A percentile compares a stretch with the other conserved stretches of the same genome.
phyloP scores from a whole-genome alignment of 2,113 vertebrate species.

The Microcebus jonahi region DNA sequence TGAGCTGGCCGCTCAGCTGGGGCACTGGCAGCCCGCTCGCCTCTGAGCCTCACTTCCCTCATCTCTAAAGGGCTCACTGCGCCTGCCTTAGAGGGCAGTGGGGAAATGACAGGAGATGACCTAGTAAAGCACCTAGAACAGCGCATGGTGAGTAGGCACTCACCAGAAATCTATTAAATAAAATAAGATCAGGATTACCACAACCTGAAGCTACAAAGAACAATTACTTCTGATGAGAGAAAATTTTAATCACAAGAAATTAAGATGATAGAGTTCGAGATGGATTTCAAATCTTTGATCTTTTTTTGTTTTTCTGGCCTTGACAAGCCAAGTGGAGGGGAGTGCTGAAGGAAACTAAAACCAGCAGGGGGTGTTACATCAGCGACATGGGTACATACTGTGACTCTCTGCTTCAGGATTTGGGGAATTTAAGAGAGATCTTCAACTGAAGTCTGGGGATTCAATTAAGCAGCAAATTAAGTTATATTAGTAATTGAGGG shows the following conservation, averaged over 20 bases:
- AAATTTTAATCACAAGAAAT: background rate
- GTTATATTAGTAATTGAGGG: background rate
- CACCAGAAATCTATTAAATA: background rate
- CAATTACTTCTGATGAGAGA: background rate
- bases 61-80: background rate
- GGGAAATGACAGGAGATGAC: background rate
- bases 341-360: background rate
- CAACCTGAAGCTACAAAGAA: background rate
- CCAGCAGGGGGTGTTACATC: background rate
- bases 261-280: background rate
- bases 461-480: background rate
- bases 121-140: background rate
- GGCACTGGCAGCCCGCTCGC: rapidly evolving
- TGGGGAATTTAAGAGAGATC: background rate
- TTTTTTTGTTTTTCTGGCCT: background rate
- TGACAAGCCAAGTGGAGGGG: background rate
- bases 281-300: background rate
- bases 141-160: background rate
- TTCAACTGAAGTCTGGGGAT: background rate
- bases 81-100: background rate
- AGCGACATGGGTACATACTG: background rate
- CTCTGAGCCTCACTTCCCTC: background rate
- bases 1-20: background rate
- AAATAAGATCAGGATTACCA: background rate
- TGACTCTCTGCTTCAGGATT: background rate